Evolutionary conservation across 2,888 invertebrate species (phyloP), one percentile per base, ranked within the genome.

Genomic region (Scaptomyza flava): DNA sequence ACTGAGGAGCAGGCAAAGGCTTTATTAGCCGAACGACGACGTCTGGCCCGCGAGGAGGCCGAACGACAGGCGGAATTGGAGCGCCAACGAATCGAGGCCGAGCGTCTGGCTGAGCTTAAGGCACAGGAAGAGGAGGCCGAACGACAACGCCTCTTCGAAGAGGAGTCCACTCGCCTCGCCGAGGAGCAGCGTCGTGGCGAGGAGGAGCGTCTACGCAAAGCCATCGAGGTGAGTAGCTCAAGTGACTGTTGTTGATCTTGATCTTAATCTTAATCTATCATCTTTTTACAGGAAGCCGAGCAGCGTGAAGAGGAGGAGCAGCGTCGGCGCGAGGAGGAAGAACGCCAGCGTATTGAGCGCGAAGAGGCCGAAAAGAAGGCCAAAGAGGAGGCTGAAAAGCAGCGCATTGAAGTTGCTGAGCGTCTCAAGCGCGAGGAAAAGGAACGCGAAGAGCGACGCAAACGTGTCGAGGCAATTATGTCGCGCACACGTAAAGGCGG

Each of bases 1-100:
- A 97, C 97, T 3, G 98, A 97, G 92, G 98, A 97, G 91, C 95
- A 98, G 91, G 98, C 98, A 8, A 98, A 98, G 92, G 98, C 98
- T 17, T 98, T 98, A 60, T 93, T 98, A 61, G 98, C 98, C 0
- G 98, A 98, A 93, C 94, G 97, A 69, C 93, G 98, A 76, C 94
- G 97, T 64, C 93, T 97, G 67, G 98, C 98, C 11, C 93, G 98
- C 17, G 98, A 98, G 92, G 98, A 98, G 91, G 96, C 98, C 11
- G 98, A 98, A 93, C 92, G 95, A 66, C 97, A 97, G 92, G 98
- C 98, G 2, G 97, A 98, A 91, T 92, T 96, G 52, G 98, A 98
- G 92, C 93, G 96, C 79, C 93, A 94, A 83, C 94, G 94, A 75
- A 91, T 94, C 75, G 96, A 96, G 90, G 95, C 95, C 54, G 96